These are phyloP conservation scores for Brachynemurus nebulosus DNA, from an alignment of 2,888 invertebrate species.

Conservation along the genomic window DNA sequence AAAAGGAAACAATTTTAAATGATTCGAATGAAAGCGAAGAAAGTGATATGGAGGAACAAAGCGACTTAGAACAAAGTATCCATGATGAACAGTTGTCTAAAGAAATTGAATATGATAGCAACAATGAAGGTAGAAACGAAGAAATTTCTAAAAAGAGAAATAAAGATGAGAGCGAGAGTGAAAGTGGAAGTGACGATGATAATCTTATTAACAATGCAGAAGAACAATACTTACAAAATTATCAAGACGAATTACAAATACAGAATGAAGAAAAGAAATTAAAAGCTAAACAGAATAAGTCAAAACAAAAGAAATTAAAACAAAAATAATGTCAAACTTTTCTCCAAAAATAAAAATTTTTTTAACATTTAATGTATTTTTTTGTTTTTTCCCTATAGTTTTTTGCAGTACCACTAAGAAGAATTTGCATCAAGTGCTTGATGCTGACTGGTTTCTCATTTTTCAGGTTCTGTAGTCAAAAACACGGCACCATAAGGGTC, in stretches of 20 bases:
- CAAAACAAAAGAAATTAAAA: no score
- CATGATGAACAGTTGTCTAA: not conserved
- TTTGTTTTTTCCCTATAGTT: no score
- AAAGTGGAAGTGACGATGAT: not conserved
- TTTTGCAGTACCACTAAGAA: no score
- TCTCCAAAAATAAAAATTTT: no score
- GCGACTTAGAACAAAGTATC: not conserved
- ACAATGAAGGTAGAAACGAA: not conserved
- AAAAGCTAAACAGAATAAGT: no score
- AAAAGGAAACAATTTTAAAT: slow-evolving; percentile 1
- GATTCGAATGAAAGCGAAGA: not conserved
- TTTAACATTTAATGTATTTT: no score
- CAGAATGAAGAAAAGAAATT: no score
- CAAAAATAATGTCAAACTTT: no score
- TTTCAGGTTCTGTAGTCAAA: no score
- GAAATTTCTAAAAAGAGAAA: slow-evolving; percentile 1
- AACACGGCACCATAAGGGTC: no score
- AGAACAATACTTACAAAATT: slow-evolving; percentile 1
- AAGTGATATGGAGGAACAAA: not conserved
- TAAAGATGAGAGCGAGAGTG: not conserved
- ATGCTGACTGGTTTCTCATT: no score
- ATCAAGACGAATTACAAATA: not conserved
- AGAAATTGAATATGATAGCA: not conserved
- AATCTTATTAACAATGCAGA: not conserved
- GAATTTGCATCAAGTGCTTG: no score